Conservation (phyloP, 2,113 vertebrate species). For the Mirza zaza region DNA sequence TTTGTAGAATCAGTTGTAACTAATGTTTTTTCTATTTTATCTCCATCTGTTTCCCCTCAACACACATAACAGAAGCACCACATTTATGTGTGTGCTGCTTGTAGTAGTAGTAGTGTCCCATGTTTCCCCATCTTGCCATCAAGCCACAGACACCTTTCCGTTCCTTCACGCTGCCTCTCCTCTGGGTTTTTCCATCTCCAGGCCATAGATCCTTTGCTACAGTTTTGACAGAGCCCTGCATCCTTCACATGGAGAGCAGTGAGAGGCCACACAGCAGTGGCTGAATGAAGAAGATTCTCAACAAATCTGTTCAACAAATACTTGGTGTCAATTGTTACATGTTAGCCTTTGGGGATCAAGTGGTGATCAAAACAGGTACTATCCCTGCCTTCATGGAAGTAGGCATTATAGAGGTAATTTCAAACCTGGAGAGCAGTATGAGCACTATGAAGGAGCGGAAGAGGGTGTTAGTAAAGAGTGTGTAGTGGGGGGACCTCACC, state of each 20-base stretch:
- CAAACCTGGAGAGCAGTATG: background rate
- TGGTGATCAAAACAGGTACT: background rate
- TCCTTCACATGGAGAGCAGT: background rate
- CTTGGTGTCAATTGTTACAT: background rate
- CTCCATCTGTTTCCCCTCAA: background rate
- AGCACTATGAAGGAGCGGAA: background rate
- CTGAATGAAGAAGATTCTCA: background rate
- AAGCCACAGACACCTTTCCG: background rate
- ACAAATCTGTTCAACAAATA: background rate
- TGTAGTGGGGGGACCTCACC: background rate
- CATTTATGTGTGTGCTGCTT: background rate
- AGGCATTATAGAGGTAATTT: background rate
- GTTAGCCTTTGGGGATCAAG: background rate
- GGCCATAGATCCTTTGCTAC: background rate
- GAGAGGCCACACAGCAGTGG: background rate
- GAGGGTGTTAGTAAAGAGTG: background rate
- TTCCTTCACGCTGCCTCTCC: background rate
- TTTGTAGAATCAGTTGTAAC: background rate
- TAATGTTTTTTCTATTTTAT: background rate
- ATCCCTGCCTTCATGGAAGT: background rate
- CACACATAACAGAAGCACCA: background rate
- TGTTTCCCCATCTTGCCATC: background rate
- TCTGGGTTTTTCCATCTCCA: background rate
- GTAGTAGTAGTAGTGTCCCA: accelerated
- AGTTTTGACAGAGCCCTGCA: background rate